Percentiles rank a stretch among this genome's conserved stretches.
phyloP scores from a whole-genome alignment of 1,140 invertebrate genomes.

The Eupeodes corollae region DNA sequence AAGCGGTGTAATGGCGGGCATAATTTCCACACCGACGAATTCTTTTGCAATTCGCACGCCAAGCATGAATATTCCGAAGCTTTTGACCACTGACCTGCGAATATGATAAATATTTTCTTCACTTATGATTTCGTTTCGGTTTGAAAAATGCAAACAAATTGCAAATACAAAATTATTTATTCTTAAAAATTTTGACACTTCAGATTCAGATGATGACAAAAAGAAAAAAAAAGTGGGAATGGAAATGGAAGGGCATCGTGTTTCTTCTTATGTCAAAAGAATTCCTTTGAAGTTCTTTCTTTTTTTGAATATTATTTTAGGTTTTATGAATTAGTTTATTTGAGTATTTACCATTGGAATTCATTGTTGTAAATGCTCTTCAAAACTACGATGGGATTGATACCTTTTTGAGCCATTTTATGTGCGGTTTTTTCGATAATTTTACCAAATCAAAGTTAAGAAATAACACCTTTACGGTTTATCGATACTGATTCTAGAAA shows the following conservation, averaged over 20 bases:
- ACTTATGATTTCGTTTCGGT: neutral
- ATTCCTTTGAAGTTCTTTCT: too few species aligned
- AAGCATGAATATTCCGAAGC: conserved; percentile 51
- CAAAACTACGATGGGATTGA: conserved; percentile 25
- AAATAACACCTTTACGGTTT: too few species aligned
- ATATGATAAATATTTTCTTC: conserved; percentile 7
- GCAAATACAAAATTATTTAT: conserved; percentile 1
- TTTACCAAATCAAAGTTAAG: too few species aligned
- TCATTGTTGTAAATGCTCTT: conserved; percentile 42
- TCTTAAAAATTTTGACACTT: neutral
- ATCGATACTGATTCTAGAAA: too few species aligned
- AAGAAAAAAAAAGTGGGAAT: too few species aligned
- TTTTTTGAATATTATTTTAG: neutral
- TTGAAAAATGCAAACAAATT: conserved; percentile 1
- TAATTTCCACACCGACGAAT: conserved; percentile 51
- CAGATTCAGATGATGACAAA: too few species aligned
- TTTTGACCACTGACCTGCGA: conserved; percentile 57
- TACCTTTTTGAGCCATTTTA: conserved; percentile 26
- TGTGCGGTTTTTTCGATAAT: too few species aligned
- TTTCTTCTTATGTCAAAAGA: neutral
- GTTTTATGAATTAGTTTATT: conserved; percentile 15
- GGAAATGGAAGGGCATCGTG: too few species aligned
- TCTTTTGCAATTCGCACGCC: conserved; percentile 56
- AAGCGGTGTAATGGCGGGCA: conserved; percentile 40
- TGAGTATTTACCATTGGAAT: conserved; percentile 41